Evolutionary conservation across 2,888 invertebrate genomes (phyloP).

Genomic region (Apoderus coryli): DNA sequence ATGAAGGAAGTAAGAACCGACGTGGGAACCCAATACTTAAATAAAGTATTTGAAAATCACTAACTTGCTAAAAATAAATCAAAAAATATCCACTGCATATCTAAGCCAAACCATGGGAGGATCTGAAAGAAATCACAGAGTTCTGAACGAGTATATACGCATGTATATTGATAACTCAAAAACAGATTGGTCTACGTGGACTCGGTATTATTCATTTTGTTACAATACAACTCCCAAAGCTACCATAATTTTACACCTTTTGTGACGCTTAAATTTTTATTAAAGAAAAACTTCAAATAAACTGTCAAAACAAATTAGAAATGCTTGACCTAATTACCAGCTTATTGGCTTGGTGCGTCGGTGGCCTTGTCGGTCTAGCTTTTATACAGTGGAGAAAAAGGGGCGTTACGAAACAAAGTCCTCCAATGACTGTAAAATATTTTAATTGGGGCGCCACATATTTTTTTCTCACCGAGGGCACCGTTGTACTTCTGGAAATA

Average conservation of each 20-base stretch:
- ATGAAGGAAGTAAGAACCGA: constrained; percentile 9
- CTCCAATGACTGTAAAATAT: too few species aligned
- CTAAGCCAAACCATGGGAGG: constrained; percentile 5
- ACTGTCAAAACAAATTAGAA: too few species aligned
- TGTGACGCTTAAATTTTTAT: too few species aligned
- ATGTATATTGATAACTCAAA: constrained; percentile 1
- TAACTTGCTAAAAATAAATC: constrained; percentile 1
- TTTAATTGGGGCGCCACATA: too few species aligned
- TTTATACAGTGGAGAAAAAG: too few species aligned
- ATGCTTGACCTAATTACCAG: too few species aligned
- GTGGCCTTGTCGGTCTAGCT: too few species aligned
- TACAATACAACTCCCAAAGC: constrained; percentile 1
- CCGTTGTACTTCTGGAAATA: too few species aligned
- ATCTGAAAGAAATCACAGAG: constrained; percentile 4
- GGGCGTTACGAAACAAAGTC: too few species aligned
- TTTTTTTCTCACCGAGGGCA: too few species aligned
- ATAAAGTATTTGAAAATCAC: constrained; percentile 7
- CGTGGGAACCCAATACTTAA: constrained; percentile 9
- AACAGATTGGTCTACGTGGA: not conserved
- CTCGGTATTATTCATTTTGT: constrained; percentile 1
- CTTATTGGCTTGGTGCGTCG: too few species aligned
- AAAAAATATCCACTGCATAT: not conserved
- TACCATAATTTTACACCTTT: constrained; percentile 2
- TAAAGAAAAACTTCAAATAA: too few species aligned
- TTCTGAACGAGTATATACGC: constrained; percentile 5